These are phyloP conservation scores for Eumacrocentrus americanus DNA, from an alignment of 2,888 invertebrate genomes.

Conservation along the genomic window DNA sequence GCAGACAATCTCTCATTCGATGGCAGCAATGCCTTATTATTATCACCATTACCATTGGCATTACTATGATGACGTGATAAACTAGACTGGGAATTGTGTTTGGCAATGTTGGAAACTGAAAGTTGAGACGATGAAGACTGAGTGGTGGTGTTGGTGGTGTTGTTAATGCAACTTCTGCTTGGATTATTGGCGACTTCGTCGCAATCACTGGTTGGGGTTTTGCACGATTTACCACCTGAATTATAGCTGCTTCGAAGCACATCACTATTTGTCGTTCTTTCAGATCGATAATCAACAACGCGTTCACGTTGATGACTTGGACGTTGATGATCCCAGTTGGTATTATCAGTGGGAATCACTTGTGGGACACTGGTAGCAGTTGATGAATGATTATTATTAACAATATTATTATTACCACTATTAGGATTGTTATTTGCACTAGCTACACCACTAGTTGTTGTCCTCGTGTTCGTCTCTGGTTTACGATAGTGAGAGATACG, in stretches of 20 bases:
- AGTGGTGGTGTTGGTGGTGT: neutral
- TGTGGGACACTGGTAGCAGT: conserved; percentile 39
- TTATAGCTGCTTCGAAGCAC: conserved; percentile 39
- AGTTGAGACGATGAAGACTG: neutral
- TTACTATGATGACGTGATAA: conserved; percentile 19
- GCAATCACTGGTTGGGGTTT: conserved; percentile 49
- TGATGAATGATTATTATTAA: conserved; percentile 45
- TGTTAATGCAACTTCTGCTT: neutral
- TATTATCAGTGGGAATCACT: conserved; percentile 31
- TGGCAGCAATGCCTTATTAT: neutral
- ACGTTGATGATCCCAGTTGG: conserved; percentile 27
- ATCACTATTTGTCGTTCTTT: conserved; percentile 53
- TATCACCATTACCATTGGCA: conserved; percentile 14
- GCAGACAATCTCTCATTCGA: conserved; percentile 25
- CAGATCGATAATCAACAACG: conserved; percentile 49
- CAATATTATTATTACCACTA: conserved; percentile 38
- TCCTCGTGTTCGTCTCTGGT: conserved; percentile 61
- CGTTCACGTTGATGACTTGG: conserved; percentile 38
- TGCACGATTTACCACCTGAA: conserved; percentile 41
- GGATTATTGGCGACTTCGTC: conserved; percentile 37
- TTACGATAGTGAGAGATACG: conserved; percentile 86
- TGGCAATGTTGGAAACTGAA: neutral
- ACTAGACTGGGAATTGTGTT: neutral
- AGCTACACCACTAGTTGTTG: conserved; percentile 50
- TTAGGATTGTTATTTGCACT: conserved; percentile 33